Conservation (phyloP, 2,888 invertebrate species). For the Drosophila colorata region DNA sequence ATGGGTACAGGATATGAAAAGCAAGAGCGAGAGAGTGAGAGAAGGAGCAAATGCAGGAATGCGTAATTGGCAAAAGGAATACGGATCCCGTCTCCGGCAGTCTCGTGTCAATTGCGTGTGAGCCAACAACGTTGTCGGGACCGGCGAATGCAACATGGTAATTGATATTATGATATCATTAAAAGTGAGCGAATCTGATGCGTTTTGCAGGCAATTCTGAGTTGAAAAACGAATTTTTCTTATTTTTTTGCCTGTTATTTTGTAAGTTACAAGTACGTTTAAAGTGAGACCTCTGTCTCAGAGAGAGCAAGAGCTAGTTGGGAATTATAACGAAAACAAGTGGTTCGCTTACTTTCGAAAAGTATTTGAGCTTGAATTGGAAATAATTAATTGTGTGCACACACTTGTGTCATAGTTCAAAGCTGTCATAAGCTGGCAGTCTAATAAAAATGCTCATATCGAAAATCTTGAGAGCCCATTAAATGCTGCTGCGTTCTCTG, state of each 20-base stretch:
- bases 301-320: conserved; percentile 1
- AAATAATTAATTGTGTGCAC: conserved; percentile 1
- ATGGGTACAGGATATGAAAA: background rate
- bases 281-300: too few relatives aligned
- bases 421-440: conserved; percentile 11
- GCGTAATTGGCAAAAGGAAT: conserved; percentile 32
- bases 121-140: conserved; percentile 56
- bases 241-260: background rate
- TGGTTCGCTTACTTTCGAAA: background rate
- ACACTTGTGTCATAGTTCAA: conserved; percentile 2
- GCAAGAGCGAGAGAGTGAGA: conserved; percentile 3
- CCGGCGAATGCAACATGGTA: conserved; percentile 52
- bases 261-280: background rate
- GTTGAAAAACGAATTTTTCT: conserved; percentile 13
- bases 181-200: conserved; percentile 41
- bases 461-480: conserved; percentile 31
- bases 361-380: background rate
- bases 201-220: conserved; percentile 9
- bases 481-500: conserved; percentile 22
- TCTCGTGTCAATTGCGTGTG: conserved; percentile 58
- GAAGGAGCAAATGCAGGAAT: conserved; percentile 19
- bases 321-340: background rate
- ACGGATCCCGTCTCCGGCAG: conserved; percentile 43
- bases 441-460: conserved; percentile 21
- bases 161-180: conserved; percentile 26